Evolutionary conservation across 64 coral and sea anemone genomes (phyloP).

Genomic region (Catalaphyllia jardinei): DNA sequence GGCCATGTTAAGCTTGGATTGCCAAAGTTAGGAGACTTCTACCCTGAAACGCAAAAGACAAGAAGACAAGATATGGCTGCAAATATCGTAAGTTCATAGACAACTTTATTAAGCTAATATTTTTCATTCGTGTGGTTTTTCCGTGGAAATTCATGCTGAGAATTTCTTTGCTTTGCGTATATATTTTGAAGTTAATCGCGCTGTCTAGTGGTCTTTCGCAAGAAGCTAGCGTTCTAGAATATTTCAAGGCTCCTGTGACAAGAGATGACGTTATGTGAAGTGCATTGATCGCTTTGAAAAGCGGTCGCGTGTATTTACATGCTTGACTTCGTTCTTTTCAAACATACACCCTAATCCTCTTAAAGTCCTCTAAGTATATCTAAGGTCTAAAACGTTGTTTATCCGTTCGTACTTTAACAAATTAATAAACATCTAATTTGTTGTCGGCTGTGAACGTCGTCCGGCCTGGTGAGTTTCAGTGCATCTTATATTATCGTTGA

Average conservation of each 20-base stretch:
- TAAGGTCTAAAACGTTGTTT: slow-evolving; percentile 1
- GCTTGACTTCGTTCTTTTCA: slow-evolving; percentile 7
- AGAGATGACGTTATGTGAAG: slow-evolving; percentile 18
- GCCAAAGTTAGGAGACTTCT: not conserved
- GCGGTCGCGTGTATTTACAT: slow-evolving; percentile 6
- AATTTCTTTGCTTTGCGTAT: not conserved
- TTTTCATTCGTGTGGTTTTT: slow-evolving; percentile 1
- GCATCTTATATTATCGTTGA: not conserved
- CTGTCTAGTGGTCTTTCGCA: not conserved
- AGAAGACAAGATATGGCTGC: slow-evolving; percentile 7
- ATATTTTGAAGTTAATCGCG: not conserved
- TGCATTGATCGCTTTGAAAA: slow-evolving; percentile 33
- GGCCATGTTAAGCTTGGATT: not conserved
- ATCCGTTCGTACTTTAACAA: not conserved
- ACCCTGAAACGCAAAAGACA: not conserved
- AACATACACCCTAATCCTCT: not conserved
- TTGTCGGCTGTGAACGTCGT: not conserved
- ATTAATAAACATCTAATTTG: not conserved
- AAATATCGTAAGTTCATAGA: not conserved
- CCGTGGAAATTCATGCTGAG: slow-evolving; percentile 8
- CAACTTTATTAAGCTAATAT: not conserved
- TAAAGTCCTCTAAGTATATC: not conserved
- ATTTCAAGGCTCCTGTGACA: not conserved
- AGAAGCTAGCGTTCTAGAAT: not conserved
- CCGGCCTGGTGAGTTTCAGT: not conserved